Evolutionary conservation across 35 echinoderm and acorn worm genomes (phyloP).

Genomic region (Ophiothrix spiculata): DNA sequence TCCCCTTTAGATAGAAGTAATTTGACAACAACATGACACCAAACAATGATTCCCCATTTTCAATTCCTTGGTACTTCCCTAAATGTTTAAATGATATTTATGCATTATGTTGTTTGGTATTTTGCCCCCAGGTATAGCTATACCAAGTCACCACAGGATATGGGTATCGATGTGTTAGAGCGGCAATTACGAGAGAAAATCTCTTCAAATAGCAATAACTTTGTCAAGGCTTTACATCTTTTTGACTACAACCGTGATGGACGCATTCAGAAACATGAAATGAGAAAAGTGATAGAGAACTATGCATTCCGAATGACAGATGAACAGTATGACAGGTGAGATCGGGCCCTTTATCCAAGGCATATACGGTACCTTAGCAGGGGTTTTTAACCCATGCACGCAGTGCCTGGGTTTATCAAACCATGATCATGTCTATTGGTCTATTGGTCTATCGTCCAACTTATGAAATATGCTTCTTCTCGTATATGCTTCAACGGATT

Average conservation of each 20-base stretch:
- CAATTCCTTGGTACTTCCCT: not conserved
- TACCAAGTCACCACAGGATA: conserved; percentile 91
- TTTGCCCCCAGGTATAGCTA: conserved; percentile 96
- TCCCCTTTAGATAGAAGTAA: not conserved
- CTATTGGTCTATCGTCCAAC: too few relatives aligned
- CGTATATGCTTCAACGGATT: not conserved
- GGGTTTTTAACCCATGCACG: not conserved
- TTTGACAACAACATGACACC: not conserved
- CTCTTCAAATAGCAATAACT: conserved; percentile 66
- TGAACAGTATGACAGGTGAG: conserved; percentile 92
- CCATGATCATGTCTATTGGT: too few relatives aligned
- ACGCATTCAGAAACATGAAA: conserved; percentile 88
- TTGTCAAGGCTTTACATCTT: conserved; percentile 68
- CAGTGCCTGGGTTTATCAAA: too few relatives aligned
- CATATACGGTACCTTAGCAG: not conserved
- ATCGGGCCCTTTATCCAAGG: not conserved
- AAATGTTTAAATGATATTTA: too few relatives aligned
- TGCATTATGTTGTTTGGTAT: not conserved
- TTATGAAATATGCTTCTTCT: not conserved
- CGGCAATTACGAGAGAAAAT: conserved; percentile 73
- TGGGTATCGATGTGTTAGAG: conserved; percentile 91
- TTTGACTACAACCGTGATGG: conserved; percentile 99
- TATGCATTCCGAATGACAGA: conserved; percentile 95
- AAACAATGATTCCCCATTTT: not conserved
- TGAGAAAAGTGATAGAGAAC: conserved; percentile 96